These are phyloP conservation scores for Zaprionus camerounensis DNA, from an alignment of 1,140 invertebrate species.

Conservation along the genomic window DNA sequence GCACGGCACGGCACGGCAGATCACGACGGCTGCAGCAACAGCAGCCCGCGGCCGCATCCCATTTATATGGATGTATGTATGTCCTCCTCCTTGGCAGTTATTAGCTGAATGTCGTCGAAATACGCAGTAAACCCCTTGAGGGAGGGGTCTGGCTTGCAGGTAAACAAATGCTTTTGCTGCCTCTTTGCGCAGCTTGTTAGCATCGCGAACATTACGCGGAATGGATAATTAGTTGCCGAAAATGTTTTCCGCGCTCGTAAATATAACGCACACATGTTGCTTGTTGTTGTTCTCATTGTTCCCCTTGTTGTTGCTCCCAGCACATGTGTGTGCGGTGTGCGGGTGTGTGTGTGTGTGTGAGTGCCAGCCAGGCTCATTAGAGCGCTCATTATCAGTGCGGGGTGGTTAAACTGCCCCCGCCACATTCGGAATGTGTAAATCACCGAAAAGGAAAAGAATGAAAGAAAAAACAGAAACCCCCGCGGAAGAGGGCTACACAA, in stretches of 20 bases:
- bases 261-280: slow-evolving; percentile 76
- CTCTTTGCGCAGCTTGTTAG: slow-evolving; percentile 53
- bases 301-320: slow-evolving; percentile 31
- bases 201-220: slow-evolving; percentile 71
- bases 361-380: slow-evolving; percentile 60
- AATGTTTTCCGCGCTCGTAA: slow-evolving; percentile 79
- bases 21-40: neutral
- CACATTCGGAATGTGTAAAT: slow-evolving; percentile 58
- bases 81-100: neutral
- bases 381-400: slow-evolving; percentile 76
- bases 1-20: neutral
- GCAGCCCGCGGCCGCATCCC: slow-evolving; percentile 7
- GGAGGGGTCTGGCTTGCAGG: slow-evolving; percentile 33
- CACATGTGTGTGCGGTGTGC: slow-evolving; percentile 49
- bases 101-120: neutral
- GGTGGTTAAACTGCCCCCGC: slow-evolving; percentile 37
- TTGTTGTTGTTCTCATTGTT: slow-evolving; percentile 28
- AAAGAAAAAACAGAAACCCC: slow-evolving; percentile 37
- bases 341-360: slow-evolving; percentile 40
- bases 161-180: slow-evolving; percentile 34
- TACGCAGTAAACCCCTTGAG: slow-evolving; percentile 1
- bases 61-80: neutral
- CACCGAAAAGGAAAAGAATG: slow-evolving; percentile 49
- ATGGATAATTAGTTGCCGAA: slow-evolving; percentile 84
- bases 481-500: slow-evolving; percentile 30